Conservation (phyloP, 1,140 invertebrate species). For the Hermetia illucens region DNA sequence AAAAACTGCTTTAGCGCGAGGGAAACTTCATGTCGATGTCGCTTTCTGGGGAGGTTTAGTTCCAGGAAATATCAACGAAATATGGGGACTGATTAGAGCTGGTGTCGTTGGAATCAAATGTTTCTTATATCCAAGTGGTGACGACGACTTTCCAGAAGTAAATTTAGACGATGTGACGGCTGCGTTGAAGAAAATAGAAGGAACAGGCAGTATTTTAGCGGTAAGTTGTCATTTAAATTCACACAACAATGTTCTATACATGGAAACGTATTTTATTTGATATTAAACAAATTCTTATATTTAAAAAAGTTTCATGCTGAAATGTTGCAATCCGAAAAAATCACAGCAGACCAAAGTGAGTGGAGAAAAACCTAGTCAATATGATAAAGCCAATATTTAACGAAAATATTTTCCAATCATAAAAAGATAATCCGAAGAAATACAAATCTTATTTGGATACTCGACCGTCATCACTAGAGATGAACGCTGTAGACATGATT, state of each 20-base stretch:
- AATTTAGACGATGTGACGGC: constrained; percentile 36
- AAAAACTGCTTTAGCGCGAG: constrained; percentile 41
- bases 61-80: constrained; percentile 44
- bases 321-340: constrained; percentile 10
- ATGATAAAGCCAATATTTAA: background rate
- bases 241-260: background rate
- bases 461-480: constrained; percentile 50
- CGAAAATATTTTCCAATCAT: background rate
- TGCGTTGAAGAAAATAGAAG: constrained; percentile 38
- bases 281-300: background rate
- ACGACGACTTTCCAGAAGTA: constrained; percentile 49
- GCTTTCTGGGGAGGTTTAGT: constrained; percentile 63
- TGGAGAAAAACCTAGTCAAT: background rate
- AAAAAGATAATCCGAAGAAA: constrained; percentile 32
- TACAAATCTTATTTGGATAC: constrained; percentile 49
- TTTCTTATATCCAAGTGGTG: constrained; percentile 48
- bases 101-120: constrained; percentile 63
- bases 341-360: background rate
- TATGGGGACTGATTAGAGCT: constrained; percentile 40
- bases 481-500: constrained; percentile 44
- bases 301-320: constrained; percentile 52
- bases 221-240: constrained; percentile 29
- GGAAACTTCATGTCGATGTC: constrained; percentile 51
- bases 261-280: constrained; percentile 5
- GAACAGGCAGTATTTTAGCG: constrained; percentile 39